These are phyloP conservation scores for Megalonaias nervosa DNA, from an alignment of 1,140 invertebrate species.

Conservation along the genomic window DNA sequence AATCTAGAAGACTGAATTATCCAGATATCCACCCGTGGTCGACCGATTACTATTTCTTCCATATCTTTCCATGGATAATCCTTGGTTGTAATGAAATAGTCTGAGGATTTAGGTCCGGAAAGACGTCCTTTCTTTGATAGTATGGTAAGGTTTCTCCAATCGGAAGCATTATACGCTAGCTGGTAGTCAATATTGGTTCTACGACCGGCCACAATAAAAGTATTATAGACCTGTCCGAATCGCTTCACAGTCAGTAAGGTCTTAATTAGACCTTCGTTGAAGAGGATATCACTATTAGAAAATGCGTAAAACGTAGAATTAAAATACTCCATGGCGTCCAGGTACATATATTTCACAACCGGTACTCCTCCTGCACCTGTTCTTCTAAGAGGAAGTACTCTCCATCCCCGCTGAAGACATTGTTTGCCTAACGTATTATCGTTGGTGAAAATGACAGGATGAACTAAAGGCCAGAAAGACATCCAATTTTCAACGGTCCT, in stretches of 20 bases:
- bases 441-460: slow-evolving; percentile 42
- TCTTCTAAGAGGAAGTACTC: slow-evolving; percentile 8
- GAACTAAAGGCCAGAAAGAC: slow-evolving; percentile 27
- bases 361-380: slow-evolving; percentile 31
- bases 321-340: slow-evolving; percentile 24
- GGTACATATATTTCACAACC: slow-evolving; percentile 45
- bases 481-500: slow-evolving; percentile 40
- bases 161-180: slow-evolving; percentile 16
- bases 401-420: slow-evolving; percentile 29
- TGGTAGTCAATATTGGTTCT: slow-evolving; percentile 38
- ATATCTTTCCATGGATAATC: slow-evolving; percentile 18
- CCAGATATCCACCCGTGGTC: no score
- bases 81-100: slow-evolving; percentile 20
- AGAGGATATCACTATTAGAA: slow-evolving; percentile 49
- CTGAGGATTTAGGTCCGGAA: slow-evolving; percentile 10
- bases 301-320: slow-evolving; percentile 41
- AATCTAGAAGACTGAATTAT: no score
- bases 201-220: slow-evolving; percentile 26
- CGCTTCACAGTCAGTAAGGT: slow-evolving; percentile 23
- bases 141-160: neutral
- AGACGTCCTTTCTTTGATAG: slow-evolving; percentile 3
- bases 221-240: neutral
- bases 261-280: slow-evolving; percentile 30
- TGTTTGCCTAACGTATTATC: neutral
- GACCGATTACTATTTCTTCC: slow-evolving; percentile 14